Conservation (phyloP, 2,888 invertebrate species). For the Synanthedon formicaeformis region DNA sequence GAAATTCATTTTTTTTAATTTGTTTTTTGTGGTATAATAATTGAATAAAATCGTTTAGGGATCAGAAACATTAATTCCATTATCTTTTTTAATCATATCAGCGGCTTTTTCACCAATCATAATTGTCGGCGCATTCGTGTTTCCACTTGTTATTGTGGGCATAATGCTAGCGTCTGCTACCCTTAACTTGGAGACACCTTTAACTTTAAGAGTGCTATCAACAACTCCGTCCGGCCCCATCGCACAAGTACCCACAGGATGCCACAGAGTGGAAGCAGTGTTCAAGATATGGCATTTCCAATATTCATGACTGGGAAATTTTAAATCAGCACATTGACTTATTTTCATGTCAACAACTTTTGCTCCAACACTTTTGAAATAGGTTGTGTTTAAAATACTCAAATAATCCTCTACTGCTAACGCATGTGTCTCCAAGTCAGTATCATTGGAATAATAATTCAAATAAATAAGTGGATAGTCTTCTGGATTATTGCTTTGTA, state of each 20-base stretch:
- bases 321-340: constrained; percentile 19
- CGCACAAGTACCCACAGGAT: constrained; percentile 16
- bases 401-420: constrained; percentile 16
- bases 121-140: constrained; percentile 79
- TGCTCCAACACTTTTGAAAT: constrained; percentile 13
- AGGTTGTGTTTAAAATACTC: constrained; percentile 15
- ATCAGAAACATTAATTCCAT: background rate
- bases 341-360: constrained; percentile 18
- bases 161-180: constrained; percentile 81
- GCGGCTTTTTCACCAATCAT: constrained; percentile 76
- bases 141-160: constrained; percentile 78
- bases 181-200: constrained; percentile 42
- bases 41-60: background rate
- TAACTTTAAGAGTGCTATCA: constrained; percentile 12
- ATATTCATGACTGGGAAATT: constrained; percentile 8
- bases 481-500: constrained; percentile 24
- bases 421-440: constrained; percentile 20
- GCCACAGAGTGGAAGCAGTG: constrained; percentile 7
- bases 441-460: background rate
- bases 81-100: background rate
- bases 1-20: too few relatives aligned
- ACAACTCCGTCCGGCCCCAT: constrained; percentile 16
- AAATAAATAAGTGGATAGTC: constrained; percentile 10
- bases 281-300: constrained; percentile 14
- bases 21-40: too few relatives aligned